Conservation (phyloP, 2,113 vertebrate species). For the Rhabdomys dilectus region DNA sequence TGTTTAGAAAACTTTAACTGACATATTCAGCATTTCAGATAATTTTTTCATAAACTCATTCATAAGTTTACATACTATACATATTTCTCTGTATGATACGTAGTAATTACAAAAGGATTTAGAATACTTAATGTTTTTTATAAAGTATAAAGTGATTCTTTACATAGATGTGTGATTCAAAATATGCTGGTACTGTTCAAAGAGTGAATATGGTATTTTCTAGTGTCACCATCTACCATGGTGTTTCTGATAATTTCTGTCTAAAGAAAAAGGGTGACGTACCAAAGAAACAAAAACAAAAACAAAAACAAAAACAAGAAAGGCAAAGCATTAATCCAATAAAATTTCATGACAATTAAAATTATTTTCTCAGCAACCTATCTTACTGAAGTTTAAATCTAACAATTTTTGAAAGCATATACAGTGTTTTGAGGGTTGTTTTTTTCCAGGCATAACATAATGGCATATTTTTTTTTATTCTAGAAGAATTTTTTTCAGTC, state of each 20-base stretch:
- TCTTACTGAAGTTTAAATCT: neutral
- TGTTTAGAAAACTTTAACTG: conserved; percentile 10
- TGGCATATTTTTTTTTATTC: neutral
- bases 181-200: neutral
- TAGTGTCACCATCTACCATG: neutral
- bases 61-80: neutral
- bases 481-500: neutral
- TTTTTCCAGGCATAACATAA: neutral
- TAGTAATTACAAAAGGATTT: neutral
- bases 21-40: neutral
- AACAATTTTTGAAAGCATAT: neutral
- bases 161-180: neutral
- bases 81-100: neutral
- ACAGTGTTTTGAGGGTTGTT: accelerated
- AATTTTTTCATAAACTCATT: neutral
- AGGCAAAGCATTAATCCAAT: neutral
- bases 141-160: neutral
- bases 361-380: neutral
- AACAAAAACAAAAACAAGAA: neutral
- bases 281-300: neutral
- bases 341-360: neutral
- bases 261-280: neutral
- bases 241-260: neutral
- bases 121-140: neutral
- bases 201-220: neutral